Evolutionary conservation across 2,888 invertebrate species (phyloP), one percentile per base, ranked within the genome.

Genomic region (Mactromeris polynyma): DNA sequence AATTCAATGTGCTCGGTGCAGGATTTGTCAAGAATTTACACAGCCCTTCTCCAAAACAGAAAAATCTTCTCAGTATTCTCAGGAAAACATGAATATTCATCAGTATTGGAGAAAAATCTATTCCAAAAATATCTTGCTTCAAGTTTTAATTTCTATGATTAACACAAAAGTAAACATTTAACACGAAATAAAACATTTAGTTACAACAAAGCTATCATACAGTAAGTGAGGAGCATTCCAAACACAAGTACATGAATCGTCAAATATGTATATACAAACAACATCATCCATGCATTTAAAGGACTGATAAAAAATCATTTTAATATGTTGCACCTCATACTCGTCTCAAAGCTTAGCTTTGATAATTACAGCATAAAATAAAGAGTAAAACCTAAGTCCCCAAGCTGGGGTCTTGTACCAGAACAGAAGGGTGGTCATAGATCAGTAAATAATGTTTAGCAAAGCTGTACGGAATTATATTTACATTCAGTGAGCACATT

Each of bases 141-240:
- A 58, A 36, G 73, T 73, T 73, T 73, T 36, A 73, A 36, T 19
- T 33, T 73, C 36, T 73, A 73, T 73, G 73, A 73, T 73, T 73
- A 73, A 73, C 73, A 73, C 19, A 73, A 33, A 33, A 73, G 73
- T 33, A 64, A 64, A 64, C 58, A 64, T 64, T 26, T 64, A 73
- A 73, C 73, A 73, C 73, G 17, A 73, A 73, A 58, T 26, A n/a
- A 69, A 33, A 73, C 36, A 36, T 73, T 19, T 17, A 36, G 31
- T 73, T 33, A 73, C 73, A 73, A 73, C 73, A 73, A 73, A 33
- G 31, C 73, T 73, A 73, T 73, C 73, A 33, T 73, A 73, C 73
- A 73, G 36, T 73, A 73, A 36, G 33, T 36, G 33, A 19, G 73
- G 73, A 73, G 73, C 73, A 73, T 73, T 33, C 73, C 73, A 36